A percentile compares a stretch with the other conserved stretches of the same genome.
Conservation (phyloP, 2,113 vertebrate genomes). For the Ailuropoda melanoleuca region DNA sequence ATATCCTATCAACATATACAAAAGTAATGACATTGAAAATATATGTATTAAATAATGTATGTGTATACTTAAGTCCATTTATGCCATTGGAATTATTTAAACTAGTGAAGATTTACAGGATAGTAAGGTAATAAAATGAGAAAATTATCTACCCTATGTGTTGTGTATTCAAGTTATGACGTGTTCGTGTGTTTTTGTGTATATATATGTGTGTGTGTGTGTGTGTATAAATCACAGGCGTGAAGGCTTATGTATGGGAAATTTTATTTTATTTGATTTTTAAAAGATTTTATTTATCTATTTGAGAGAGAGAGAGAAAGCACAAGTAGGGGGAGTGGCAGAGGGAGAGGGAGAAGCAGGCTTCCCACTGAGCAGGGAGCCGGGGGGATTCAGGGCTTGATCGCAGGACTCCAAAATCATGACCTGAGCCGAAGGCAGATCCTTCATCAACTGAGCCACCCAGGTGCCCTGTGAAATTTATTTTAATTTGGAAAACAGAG, state of each 20-base stretch:
- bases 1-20: neutral
- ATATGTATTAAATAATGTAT: neutral
- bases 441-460: too few species aligned
- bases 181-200: accelerated
- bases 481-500: neutral
- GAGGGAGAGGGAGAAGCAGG: too few species aligned
- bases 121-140: neutral
- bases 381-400: too few species aligned
- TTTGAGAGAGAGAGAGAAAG: too few species aligned
- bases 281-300: too few species aligned
- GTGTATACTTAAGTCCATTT: neutral
- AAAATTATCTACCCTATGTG: neutral
- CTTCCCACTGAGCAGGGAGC: too few species aligned
- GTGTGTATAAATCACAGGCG: neutral
- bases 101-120: neutral
- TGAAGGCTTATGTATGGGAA: neutral
- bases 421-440: too few species aligned
- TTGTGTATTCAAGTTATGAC: neutral
- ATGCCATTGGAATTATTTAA: neutral
- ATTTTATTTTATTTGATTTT: neutral
- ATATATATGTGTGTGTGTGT: neutral
- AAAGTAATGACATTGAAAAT: neutral
- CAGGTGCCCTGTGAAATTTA: neutral
- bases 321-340: too few species aligned
- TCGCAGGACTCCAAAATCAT: too few species aligned